Base-by-base conservation (phyloP, 2,113 vertebrate species). In the Vulpes ferrilata region DNA sequence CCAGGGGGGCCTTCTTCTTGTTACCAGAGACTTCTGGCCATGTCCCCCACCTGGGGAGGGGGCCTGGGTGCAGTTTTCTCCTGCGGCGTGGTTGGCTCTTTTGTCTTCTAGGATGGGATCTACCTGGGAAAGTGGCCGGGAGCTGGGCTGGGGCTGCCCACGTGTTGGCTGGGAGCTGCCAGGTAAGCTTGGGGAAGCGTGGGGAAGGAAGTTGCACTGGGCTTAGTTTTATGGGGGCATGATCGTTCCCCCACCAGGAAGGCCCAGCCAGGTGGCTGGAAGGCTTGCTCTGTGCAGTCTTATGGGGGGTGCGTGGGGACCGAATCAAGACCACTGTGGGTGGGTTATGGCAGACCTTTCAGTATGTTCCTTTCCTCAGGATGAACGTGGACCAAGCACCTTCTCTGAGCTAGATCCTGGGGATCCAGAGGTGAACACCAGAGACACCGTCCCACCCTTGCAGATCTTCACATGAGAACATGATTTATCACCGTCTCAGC, bases 81-180 rank as follows among this genome's bases (percentile, higher is more conserved):
- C 96, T 87, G 95, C 35, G 71, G 67, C 2, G 69, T 74, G 93
- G 76, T 86, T 94, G 91, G 89, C 74, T 95, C 65, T 90, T 79
- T 64, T 97, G 73, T 96, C 90, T 98, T 98, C 69, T 69, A 98
- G 97, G 85, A 51, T 60, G 65, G 60, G 87, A 32, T 69, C 62
- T 20, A 0, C 3, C 1, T 11, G 48, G 90, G 51, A 3, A 60
- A 74, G 78, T 67, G 87, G 60, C 90, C 7, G 25, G 89, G 71
- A 73, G 64, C 84, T 15, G 15, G 19, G 62, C 71, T 27, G 71
- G n/a, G 60, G 65, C 35, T 81, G 71, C 62, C 60, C 10, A 0
- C 0, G 10, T 60, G 27, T 25, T 30, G 38, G 43, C 74, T n/a
- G 43, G 74, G 60, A 0, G 9, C 48, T 79, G 86, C 51, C 76